Evolutionary conservation across 92 coral and sea anemone genomes (phyloP).

Genomic region (Porites lobata): DNA sequence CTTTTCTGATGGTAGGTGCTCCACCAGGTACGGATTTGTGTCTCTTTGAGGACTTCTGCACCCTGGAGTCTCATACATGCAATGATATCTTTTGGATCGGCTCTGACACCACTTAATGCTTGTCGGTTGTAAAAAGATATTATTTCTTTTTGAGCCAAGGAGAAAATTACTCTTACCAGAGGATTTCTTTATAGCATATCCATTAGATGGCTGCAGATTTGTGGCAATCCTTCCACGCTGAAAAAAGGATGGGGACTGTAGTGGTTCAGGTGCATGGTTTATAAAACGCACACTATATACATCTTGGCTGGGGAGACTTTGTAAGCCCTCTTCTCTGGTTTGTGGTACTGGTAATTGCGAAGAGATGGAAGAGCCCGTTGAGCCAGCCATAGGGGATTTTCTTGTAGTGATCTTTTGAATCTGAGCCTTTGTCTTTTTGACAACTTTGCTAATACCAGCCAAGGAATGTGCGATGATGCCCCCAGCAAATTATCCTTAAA

Average conservation of each 20-base stretch:
- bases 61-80: background rate
- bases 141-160: background rate
- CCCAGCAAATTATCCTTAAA: constrained; percentile 26
- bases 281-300: background rate
- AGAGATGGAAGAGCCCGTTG: constrained; percentile 19
- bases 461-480: constrained; percentile 45
- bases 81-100: constrained; percentile 10
- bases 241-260: background rate
- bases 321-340: background rate
- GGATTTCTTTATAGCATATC: constrained; percentile 10
- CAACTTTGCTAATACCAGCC: constrained; percentile 42
- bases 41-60: background rate
- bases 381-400: constrained; percentile 21
- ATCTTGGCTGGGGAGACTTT: background rate
- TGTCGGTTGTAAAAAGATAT: constrained; percentile 8
- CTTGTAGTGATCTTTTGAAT: constrained; percentile 22
- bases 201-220: background rate
- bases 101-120: background rate
- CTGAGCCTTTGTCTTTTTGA: constrained; percentile 46
- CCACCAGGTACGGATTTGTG: constrained; percentile 7
- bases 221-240: background rate
- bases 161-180: background rate
- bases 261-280: constrained; percentile 2
- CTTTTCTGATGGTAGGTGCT: constrained; percentile 2
- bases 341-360: background rate